Evolutionary conservation across 2,797 vertebrate species (phyloP), one percentile per base, ranked within the genome.

Genomic region (Cercopithecus petaurista): DNA sequence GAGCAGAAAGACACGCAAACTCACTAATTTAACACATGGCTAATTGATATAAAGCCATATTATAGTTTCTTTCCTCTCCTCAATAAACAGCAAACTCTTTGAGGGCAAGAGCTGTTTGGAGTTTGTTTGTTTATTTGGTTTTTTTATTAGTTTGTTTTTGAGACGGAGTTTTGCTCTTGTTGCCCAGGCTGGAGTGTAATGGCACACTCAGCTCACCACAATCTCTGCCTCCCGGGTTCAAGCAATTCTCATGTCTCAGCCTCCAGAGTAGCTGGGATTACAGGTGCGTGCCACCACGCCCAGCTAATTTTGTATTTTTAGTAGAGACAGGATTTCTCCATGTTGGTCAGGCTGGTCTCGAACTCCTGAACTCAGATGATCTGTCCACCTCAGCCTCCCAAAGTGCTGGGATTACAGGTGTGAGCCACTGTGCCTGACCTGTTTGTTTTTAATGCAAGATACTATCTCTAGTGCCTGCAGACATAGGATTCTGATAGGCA

Each of bases 81-180:
- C n/a, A 81, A 9, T 48, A 50, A 67, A 87, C 1, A 92, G 28
- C 36, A 93, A 90, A 39, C 15, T 55, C 17, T 90, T 82, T 96
- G 93, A 92, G 48, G 46, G 26, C 15, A 48, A 86, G 46, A 93
- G 10, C 11, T 80, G 1, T 59, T 43, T 91, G 5, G 57, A 22
- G 24, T 17, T 30, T 15, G 13, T 33, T 33, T 64, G 14, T 8
- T 33, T 64, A 15, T 64, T 33, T 64, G 7, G 13, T 30, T 15
- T 17, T 33, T 64, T 33, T 64, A 6, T 64, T 55, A 52, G 52
- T 33, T n/a, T 64, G 13, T 33, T 33, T 33, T 67, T 67, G 15
- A 67, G 15, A n/a, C 1, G 8, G 33, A n/a, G 15, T 19, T 67
- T 67, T n/a, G 64, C 64, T 67, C 33, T 19, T 67, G 64, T 67